phyloP scores from a whole-genome alignment of 2,888 invertebrate genomes.

The Mesorhabditis belari region DNA sequence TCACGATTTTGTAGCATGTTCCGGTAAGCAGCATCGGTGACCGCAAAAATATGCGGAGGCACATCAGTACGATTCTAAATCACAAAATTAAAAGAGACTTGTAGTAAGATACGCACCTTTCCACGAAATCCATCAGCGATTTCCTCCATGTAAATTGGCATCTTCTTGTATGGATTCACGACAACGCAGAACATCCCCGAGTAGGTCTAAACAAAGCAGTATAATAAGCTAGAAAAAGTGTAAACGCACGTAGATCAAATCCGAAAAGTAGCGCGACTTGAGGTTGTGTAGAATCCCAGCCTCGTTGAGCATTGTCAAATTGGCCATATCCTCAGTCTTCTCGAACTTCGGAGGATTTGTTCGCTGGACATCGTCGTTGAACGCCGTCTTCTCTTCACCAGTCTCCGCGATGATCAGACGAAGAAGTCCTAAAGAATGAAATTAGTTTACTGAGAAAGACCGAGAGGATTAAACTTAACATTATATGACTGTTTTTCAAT shows the following conservation, averaged over 20 bases:
- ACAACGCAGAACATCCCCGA: constrained; percentile 99
- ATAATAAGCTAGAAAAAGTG: too few relatives aligned
- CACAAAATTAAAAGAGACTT: neutral
- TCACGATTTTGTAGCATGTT: constrained; percentile 99
- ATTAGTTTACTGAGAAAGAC: too few relatives aligned
- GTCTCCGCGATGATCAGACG: too few relatives aligned
- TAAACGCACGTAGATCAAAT: constrained; percentile 96
- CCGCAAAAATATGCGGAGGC: constrained; percentile 98
- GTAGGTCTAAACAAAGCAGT: constrained; percentile 73
- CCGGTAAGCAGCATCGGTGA: constrained; percentile 96
- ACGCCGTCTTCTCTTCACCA: constrained; percentile 66
- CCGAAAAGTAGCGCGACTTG: constrained; percentile 97
- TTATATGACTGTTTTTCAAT: neutral
- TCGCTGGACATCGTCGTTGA: constrained; percentile 96
- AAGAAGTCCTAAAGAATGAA: too few relatives aligned
- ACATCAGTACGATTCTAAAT: constrained; percentile 83
- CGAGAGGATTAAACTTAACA: too few relatives aligned
- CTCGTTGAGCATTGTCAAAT: constrained; percentile 96
- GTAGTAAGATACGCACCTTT: constrained; percentile 63
- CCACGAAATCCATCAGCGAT: constrained; percentile 99
- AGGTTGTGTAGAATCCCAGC: constrained; percentile 98
- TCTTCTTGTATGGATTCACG: too few relatives aligned
- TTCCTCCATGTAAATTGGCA: constrained; percentile 97
- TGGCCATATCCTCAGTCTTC: constrained; percentile 99
- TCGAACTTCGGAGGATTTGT: too few relatives aligned